Base-by-base conservation (phyloP, 2,888 invertebrate genomes). In the Ceratothoa steindachneri region DNA sequence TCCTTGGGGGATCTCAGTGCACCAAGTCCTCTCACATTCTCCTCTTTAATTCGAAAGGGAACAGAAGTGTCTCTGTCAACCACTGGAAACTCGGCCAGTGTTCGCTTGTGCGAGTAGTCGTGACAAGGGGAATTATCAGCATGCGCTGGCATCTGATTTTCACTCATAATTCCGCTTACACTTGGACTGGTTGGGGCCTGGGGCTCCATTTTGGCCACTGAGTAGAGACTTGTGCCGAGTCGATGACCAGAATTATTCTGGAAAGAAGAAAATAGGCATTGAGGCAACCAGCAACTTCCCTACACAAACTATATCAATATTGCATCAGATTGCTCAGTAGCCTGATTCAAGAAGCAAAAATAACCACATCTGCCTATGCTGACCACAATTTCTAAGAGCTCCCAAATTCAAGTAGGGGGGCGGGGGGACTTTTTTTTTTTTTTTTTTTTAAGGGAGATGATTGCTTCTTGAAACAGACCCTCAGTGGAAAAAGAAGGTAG, bases 381-480 rank as follows among this genome's bases (percentile, higher is more conserved):
- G n/a, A n/a, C n/a, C n/a, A n/a, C n/a, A n/a, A n/a, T n/a, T n/a
- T n/a, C n/a, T n/a, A n/a, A n/a, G n/a, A n/a, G n/a, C n/a, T n/a
- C n/a, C n/a, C n/a, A 60, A n/a, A 60, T 1, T 22, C 2, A 24
- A 60, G 55, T 12, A 55, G 24, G 19, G 24, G 5, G 19, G 19
- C 7, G 41, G 15, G 41, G 15, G 15, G 41, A 41, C 7, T 41
- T 41, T 9, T 9, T 15, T 7, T 41, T n/a, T n/a, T n/a, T n/a
- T n/a, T n/a, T n/a, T n/a, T 55, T 19, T 19, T 12, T 12, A 19
- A 19, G 19, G 24, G 55, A 22, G 19, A 22, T 7, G 24, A 71
- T 71, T 71, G 71, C 71, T 71, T 71, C 71, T 71, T 71, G 71
- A 65, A 71, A 71, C 71, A 71, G 71, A 71, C 71, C 71, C 71